Evolutionary conservation across 2,797 vertebrate genomes (phyloP).

Genomic region (Glossophaga mutica): DNA sequence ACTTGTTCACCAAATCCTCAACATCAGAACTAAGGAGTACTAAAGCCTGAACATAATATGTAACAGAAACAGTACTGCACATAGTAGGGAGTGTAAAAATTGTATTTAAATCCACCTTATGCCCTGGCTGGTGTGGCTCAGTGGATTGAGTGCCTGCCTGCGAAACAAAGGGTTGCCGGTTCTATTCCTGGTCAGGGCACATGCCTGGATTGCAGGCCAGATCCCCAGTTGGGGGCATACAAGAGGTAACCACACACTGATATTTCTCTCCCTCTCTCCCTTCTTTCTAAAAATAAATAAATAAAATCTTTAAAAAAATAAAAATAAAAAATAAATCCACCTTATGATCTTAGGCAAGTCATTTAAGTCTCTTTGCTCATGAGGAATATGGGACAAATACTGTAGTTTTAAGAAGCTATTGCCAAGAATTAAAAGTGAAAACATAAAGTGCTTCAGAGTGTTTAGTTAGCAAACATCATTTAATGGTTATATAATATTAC

Average conservation of each 20-base stretch:
- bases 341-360: background rate
- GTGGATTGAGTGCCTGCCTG: no score
- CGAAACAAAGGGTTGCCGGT: no score
- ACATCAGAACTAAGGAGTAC: constrained; percentile 14
- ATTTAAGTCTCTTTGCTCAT: constrained; percentile 12
- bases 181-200: no score
- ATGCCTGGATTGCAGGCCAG: no score
- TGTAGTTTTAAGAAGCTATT: background rate
- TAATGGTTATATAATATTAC: background rate
- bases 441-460: background rate
- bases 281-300: no score
- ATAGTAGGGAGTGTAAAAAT: background rate
- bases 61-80: background rate
- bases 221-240: no score
- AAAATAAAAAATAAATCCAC: background rate
- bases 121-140: no score
- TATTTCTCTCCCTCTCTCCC: no score
- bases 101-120: background rate
- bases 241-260: no score
- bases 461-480: background rate
- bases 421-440: constrained; percentile 5
- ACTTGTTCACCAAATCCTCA: background rate
- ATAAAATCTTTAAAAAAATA: no score
- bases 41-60: background rate
- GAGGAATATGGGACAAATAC: background rate